Base-by-base conservation (phyloP, 2,113 vertebrate genomes). In the Tricholaema leucomelas region DNA sequence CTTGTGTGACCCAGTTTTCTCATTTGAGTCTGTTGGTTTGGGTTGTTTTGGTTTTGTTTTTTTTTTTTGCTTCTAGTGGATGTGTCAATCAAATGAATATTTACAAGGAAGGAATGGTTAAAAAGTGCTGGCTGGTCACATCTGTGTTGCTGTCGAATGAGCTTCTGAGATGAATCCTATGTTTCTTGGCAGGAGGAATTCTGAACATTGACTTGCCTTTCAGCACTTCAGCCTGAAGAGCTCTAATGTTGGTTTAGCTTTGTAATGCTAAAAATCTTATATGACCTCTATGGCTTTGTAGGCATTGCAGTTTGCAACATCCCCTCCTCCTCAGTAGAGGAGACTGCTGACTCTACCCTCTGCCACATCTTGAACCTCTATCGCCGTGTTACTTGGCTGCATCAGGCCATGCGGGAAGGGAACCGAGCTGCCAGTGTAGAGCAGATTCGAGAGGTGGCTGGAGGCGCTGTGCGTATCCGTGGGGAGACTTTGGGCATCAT, bases 291-390 rank as follows among this genome's bases (percentile, higher is more conserved):
- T 94, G 93, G 84, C 69, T 79, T 91, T 85, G 46, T 94, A 99
- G 98, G 98, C 72, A 99, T 99, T 74, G 98, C 98, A 6, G 98
- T 99, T 91, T 98, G 98, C 95, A 99, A 98, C 78, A 97, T 99
- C 87, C 98, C 98, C 54, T 98, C 98, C 28, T 97, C 98, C 27
- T 99, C 98, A 8, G 98, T 99, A 94, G 98, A 99, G 94, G 98
- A 99, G 96, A 99, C 98, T 4, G 98, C 98, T 25, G 98, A 99
- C 95, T 99, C 98, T 16, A 98, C 98, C 33, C 97, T 99, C 90
- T 99, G 98, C 96, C 98, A 98, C 93, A 98, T 99, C 91, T 96
- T 99, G 84, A 99, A 99, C 97, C 97, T 99, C 74, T 99, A 99
- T 97, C 98, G 98, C 76, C 98, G 98, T 72, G 98, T 98, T 87